Evolutionary conservation across 2,113 vertebrate species (phyloP), one percentile per base, ranked within the genome.

Genomic region (Dryoscopus gambensis): DNA sequence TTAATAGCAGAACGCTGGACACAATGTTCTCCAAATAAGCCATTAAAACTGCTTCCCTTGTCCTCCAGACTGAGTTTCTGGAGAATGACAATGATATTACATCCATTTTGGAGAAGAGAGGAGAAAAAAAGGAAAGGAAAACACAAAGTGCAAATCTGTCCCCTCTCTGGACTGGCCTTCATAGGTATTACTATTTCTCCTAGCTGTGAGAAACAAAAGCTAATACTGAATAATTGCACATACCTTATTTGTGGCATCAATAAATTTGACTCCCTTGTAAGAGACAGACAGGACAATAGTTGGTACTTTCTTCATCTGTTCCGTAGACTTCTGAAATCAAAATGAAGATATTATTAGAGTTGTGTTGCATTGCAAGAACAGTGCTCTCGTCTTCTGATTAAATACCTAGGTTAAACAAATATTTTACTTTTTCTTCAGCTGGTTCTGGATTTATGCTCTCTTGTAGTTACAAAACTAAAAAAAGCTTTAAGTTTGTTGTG

Each of bases 241-340:
- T 97, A 99, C 99, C 99, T 99, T 99, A 98, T 99, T 99, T 91
- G 99, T 99, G 95, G 99, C 99, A 95, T 99, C 99, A 73, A 99
- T 99, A 97, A 99, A 99, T 97, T 99, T 99, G 93, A 99, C 99
- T 97, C 99, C 99, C 97, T 99, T 99, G 98, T 99, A 99, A 75
- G 99, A 99, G 91, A 99, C 99, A 1, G 99, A 99, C 50, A 99
- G 98, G 49, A 99, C 98, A 96, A 99, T 99, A 83, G 99, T 99
- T 79, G 99, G 99, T 59, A 99, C 98, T 93, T 99, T 99, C 98
- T 99, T 99, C 99, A 99, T 99, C 97, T 99, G 99, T 98, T 99
- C 99, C 53, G 99, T 99, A 92, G 99, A 99, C 98, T 99, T 99
- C 99, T 99, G 97, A 91, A 98, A 98, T 73, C 84, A 97, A 97